phyloP scores from a whole-genome alignment of 1,140 invertebrate species.

The Drosophila quadrilineata region DNA sequence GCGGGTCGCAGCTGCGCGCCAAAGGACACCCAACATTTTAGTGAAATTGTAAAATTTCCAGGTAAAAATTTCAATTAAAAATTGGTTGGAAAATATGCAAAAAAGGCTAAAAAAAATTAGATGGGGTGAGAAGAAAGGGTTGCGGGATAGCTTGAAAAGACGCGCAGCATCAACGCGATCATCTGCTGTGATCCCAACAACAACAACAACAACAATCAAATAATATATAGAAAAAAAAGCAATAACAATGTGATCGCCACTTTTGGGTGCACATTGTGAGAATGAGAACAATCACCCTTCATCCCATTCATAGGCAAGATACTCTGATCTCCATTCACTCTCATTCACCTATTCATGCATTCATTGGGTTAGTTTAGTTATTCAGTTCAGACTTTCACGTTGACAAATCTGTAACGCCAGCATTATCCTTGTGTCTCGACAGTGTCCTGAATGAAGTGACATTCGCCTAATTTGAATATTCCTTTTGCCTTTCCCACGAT shows the following conservation, averaged over 20 bases:
- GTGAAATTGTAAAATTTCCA: constrained; percentile 43
- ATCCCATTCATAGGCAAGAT: constrained; percentile 22
- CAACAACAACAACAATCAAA: constrained; percentile 31
- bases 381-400: constrained; percentile 56
- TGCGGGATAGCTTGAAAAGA: constrained; percentile 48
- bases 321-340: too few relatives aligned
- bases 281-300: constrained; percentile 61
- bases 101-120: not conserved
- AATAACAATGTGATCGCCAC: constrained; percentile 62
- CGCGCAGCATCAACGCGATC: constrained; percentile 44
- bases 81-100: constrained; percentile 44
- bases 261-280: constrained; percentile 58
- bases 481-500: constrained; percentile 60
- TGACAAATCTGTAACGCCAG: constrained; percentile 70
- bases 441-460: constrained; percentile 49
- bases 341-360: constrained; percentile 41
- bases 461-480: constrained; percentile 73
- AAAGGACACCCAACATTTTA: constrained; percentile 28
- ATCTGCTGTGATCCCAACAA: constrained; percentile 21
- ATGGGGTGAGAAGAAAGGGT: constrained; percentile 28
- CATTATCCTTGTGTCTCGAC: constrained; percentile 45
- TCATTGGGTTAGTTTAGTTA: constrained; percentile 37
- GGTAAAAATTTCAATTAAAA: constrained; percentile 76
- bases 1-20: constrained; percentile 49
- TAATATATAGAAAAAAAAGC: constrained; percentile 3